phyloP scores from a whole-genome alignment of 2,888 invertebrate genomes.

The Harpalus rubripes region DNA sequence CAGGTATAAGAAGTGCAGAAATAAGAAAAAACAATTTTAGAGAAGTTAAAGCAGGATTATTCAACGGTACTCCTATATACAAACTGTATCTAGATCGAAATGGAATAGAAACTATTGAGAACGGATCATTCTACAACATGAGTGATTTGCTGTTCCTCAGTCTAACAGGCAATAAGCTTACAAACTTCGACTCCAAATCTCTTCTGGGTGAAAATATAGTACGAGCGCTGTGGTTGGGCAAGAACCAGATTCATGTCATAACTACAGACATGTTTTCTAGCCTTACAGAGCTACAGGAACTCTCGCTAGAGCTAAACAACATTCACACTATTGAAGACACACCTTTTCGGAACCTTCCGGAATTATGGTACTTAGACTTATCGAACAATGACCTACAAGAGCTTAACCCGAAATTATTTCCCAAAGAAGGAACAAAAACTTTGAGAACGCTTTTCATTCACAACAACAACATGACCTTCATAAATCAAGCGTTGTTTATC shows the following conservation, averaged over 20 bases:
- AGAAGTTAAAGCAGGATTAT: neutral
- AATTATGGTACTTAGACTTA: slow-evolving; percentile 12
- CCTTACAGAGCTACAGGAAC: neutral
- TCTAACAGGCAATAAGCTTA: slow-evolving; percentile 18
- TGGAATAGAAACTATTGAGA: slow-evolving; percentile 36
- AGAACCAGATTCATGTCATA: slow-evolving; percentile 18
- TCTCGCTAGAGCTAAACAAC: slow-evolving; percentile 21
- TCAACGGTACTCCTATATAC: slow-evolving; percentile 5
- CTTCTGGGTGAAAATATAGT: slow-evolving; percentile 22
- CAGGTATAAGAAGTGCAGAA: slow-evolving; percentile 1
- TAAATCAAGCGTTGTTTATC: slow-evolving; percentile 18
- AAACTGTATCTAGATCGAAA: slow-evolving; percentile 27
- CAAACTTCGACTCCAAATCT: slow-evolving; percentile 13
- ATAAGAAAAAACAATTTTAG: slow-evolving; percentile 19
- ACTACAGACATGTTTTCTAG: neutral
- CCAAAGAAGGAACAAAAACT: neutral
- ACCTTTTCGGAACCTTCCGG: neutral
- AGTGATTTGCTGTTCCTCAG: neutral
- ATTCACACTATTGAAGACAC: slow-evolving; percentile 23
- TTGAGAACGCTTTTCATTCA: slow-evolving; percentile 16
- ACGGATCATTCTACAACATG: slow-evolving; percentile 31
- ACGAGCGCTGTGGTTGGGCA: neutral
- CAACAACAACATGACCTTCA: slow-evolving; percentile 33
- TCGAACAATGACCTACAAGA: slow-evolving; percentile 38
- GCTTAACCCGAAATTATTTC: slow-evolving; percentile 19